Conservation (phyloP, 2,113 vertebrate species). For the Notarius lentiginosus region DNA sequence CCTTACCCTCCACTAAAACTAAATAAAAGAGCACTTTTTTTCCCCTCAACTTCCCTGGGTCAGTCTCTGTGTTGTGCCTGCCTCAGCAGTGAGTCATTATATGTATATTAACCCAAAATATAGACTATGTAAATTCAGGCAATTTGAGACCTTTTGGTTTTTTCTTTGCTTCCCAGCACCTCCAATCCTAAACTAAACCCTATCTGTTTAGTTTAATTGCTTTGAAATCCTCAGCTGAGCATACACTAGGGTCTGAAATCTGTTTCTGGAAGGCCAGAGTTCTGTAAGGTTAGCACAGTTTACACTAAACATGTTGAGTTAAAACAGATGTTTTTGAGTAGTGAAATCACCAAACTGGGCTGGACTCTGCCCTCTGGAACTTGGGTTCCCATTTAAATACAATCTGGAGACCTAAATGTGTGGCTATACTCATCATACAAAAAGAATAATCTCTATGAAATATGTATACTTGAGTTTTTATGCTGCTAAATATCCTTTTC, state of each 20-base stretch:
- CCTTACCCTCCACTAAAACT: too few relatives aligned
- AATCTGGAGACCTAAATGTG: neutral
- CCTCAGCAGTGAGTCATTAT: too few relatives aligned
- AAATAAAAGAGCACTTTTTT: too few relatives aligned
- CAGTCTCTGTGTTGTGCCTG: too few relatives aligned
- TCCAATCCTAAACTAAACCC: neutral
- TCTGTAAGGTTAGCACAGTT: neutral
- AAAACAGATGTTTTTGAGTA: conserved; percentile 4
- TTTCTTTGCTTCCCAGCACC: neutral
- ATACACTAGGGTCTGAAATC: neutral
- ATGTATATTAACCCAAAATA: neutral
- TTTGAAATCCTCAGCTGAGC: neutral
- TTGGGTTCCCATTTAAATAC: neutral
- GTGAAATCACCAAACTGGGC: neutral
- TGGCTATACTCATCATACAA: neutral
- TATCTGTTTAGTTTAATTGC: conserved; percentile 3
- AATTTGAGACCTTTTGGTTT: neutral
- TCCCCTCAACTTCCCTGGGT: too few relatives aligned
- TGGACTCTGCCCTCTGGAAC: conserved; percentile 1
- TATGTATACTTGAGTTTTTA: neutral
- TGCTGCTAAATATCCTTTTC: neutral
- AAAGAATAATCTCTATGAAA: neutral
- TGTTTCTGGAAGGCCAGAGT: neutral
- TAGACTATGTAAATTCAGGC: neutral
- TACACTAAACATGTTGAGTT: neutral